phyloP scores from a whole-genome alignment of 2,797 vertebrate species.

The Eulemur rubriventer region DNA sequence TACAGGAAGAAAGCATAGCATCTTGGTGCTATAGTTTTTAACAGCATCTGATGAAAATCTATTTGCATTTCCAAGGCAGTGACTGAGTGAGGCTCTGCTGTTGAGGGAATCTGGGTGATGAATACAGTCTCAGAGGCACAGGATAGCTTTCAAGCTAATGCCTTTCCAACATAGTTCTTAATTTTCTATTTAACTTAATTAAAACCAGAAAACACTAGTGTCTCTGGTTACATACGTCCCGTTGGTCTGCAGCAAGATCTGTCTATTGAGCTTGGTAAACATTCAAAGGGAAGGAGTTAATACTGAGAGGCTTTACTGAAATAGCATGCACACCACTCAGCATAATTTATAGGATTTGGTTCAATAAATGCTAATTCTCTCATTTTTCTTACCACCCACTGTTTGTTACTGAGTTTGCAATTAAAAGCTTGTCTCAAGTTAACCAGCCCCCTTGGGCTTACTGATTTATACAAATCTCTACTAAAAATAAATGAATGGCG shows the following conservation, averaged over 20 bases:
- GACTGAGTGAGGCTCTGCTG: background rate
- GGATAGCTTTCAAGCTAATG: background rate
- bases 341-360: background rate
- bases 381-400: background rate
- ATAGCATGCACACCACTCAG: background rate
- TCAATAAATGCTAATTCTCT: background rate
- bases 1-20: background rate
- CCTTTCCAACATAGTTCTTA: background rate
- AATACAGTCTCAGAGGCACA: background rate
- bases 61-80: background rate
- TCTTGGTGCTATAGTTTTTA: accelerated
- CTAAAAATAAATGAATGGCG: background rate
- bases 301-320: background rate
- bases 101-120: background rate
- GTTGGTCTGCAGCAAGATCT: background rate
- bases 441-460: background rate
- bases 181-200: conserved; percentile 25
- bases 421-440: background rate
- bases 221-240: background rate
- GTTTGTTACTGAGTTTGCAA: background rate
- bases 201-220: background rate
- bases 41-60: background rate
- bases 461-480: background rate
- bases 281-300: background rate
- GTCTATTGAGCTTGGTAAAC: background rate